Evolutionary conservation across 2,888 invertebrate species (phyloP).

Genomic region (Serrognathus titanus): DNA sequence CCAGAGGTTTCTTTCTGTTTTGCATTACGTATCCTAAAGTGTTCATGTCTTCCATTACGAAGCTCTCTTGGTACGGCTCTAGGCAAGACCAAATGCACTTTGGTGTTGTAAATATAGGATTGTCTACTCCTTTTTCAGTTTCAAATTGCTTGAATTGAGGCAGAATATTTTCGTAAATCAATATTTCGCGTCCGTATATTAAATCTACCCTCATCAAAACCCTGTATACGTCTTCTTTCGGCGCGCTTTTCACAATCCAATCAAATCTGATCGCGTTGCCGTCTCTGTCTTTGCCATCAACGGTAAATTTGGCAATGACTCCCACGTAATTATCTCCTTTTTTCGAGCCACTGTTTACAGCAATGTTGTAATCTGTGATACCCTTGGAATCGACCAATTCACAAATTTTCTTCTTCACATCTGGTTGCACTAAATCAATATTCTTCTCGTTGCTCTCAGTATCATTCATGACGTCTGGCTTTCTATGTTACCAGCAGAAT

Average conservation of each 20-base stretch:
- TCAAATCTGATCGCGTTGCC: slow-evolving; percentile 19
- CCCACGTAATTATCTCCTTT: slow-evolving; percentile 11
- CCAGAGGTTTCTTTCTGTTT: slow-evolving; percentile 24
- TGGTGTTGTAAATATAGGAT: slow-evolving; percentile 22
- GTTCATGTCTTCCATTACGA: slow-evolving; percentile 33
- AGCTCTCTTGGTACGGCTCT: slow-evolving; percentile 25
- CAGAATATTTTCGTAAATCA: slow-evolving; percentile 32
- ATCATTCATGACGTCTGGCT: no score
- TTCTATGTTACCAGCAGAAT: no score
- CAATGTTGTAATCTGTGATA: slow-evolving; percentile 3
- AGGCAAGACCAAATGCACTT: slow-evolving; percentile 18
- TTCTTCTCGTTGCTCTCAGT: no score
- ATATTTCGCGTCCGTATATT: slow-evolving; percentile 32
- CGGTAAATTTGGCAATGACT: slow-evolving; percentile 15
- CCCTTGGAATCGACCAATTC: not conserved
- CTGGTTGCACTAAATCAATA: not conserved
- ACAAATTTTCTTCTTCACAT: slow-evolving; percentile 1
- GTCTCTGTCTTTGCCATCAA: slow-evolving; percentile 15
- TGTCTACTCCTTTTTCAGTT: slow-evolving; percentile 18
- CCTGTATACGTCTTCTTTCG: slow-evolving; percentile 26
- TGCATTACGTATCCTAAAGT: slow-evolving; percentile 28
- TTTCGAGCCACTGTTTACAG: not conserved
- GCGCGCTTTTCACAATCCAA: slow-evolving; percentile 34
- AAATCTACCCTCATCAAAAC: slow-evolving; percentile 25
- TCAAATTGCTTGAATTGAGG: slow-evolving; percentile 28